These are phyloP conservation scores for Drosophila hydei DNA, from an alignment of 1,140 invertebrate species.

Conservation along the genomic window DNA sequence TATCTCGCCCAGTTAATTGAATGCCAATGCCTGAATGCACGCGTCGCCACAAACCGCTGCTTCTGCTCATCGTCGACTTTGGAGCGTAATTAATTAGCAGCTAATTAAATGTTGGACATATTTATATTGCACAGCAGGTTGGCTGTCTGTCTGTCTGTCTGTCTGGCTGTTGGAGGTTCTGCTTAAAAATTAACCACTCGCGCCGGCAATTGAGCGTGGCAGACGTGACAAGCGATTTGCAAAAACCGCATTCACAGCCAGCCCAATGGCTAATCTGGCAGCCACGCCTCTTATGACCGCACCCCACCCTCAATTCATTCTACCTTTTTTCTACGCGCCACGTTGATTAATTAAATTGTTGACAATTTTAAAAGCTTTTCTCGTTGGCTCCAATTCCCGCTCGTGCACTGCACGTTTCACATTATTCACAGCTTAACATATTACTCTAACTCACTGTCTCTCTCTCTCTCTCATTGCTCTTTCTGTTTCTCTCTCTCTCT, in stretches of 20 bases:
- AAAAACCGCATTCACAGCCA: slow-evolving; percentile 40
- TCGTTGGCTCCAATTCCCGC: slow-evolving; percentile 15
- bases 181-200: slow-evolving; percentile 63
- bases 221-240: slow-evolving; percentile 19
- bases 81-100: slow-evolving; percentile 69
- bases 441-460: slow-evolving; percentile 11
- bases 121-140: slow-evolving; percentile 46
- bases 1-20: slow-evolving; percentile 53
- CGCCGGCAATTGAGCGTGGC: slow-evolving; percentile 65
- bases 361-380: slow-evolving; percentile 76
- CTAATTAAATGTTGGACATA: slow-evolving; percentile 75
- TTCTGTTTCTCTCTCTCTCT: slow-evolving; percentile 7
- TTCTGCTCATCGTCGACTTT: slow-evolving; percentile 16
- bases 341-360: slow-evolving; percentile 81
- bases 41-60: slow-evolving; percentile 2
- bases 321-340: slow-evolving; percentile 15
- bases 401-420: slow-evolving; percentile 24
- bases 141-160: slow-evolving; percentile 7
- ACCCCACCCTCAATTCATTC: slow-evolving; percentile 3
- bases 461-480: background rate
- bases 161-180: slow-evolving; percentile 1
- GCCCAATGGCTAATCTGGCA: slow-evolving; percentile 39
- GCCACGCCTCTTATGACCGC: background rate
- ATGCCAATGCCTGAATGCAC: slow-evolving; percentile 52
- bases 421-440: slow-evolving; percentile 76